These are phyloP conservation scores for Piscicola geometra DNA, from an alignment of 2,888 invertebrate genomes.

Conservation along the genomic window DNA sequence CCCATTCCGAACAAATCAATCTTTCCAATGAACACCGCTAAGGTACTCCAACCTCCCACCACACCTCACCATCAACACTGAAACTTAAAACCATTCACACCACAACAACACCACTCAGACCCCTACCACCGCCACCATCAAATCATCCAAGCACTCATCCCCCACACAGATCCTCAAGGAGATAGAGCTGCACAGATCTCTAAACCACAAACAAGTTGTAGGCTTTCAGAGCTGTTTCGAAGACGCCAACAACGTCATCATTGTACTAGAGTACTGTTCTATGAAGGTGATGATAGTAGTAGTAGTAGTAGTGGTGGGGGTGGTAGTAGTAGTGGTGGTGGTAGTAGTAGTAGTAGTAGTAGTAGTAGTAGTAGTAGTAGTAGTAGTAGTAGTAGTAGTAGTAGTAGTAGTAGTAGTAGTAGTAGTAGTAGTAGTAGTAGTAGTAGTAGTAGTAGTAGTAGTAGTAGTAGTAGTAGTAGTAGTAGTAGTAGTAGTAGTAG, in stretches of 20 bases:
- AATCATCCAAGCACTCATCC: background rate
- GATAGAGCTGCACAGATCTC: conserved; percentile 61
- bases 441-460: background rate
- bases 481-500: background rate
- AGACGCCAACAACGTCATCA: conserved; percentile 62
- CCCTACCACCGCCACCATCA: background rate
- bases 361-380: background rate
- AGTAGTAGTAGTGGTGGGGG: background rate
- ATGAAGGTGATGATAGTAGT: conserved; percentile 57
- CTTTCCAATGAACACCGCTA: no score
- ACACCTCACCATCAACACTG: background rate
- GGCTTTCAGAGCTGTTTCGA: conserved; percentile 63
- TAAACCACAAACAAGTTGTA: conserved; percentile 62
- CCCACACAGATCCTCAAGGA: conserved; percentile 56
- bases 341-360: background rate
- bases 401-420: background rate
- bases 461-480: background rate
- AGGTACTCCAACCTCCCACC: background rate
- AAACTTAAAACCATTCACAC: background rate
- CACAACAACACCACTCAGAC: background rate
- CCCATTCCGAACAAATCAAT: no score
- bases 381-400: no score
- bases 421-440: background rate
- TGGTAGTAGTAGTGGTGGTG: background rate
- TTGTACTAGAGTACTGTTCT: conserved; percentile 62